Evolutionary conservation across 53 echinoderm and acorn worm species (phyloP), one percentile per base, ranked within the genome.

Genomic region (Hippasteria phrygiana): DNA sequence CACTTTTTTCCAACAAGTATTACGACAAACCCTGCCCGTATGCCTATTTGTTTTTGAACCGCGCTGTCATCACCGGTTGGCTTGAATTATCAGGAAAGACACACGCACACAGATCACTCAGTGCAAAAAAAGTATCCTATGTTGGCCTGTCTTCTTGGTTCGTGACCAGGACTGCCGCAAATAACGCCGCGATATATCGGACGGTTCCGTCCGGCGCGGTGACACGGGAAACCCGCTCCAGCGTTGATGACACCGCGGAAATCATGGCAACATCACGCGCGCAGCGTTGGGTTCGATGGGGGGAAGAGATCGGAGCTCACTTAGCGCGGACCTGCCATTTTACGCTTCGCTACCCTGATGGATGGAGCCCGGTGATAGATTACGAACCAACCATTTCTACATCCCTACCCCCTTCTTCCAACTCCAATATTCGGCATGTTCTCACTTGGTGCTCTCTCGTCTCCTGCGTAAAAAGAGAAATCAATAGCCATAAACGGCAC

Each of bases 221-320:
- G 81, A 81, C 46, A 65, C 65, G 65, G 64, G 81, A 81, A 62
- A 65, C 65, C 65, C 35, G 43, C 81, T 40, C 63, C 28, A 43
- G 64, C 36, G 39, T 43, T 63, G 81, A 76, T 76, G 62, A 50
- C 73, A 50, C 31, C 87, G 71, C 3, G 22, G 62, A 55, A 73
- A 73, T 74, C 87, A 71, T 87, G 41, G 74, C 87, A 87, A 87
- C 87, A 54, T 74, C 87, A 87, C 87, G 87, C 74, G 39, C 74
- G 43, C 16, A 56, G 74, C 74, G 56, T 87, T 62, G 62, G 73
- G 87, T 87, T 87, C 74, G 62, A 73, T 43, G 55, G 73, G 17
- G 53, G 56, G 56, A 28, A 29, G 73, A 51, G 87, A 73, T 73
- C 54, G 74, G 13, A 39, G 55, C 55, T 64, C 81, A 81, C 81